Evolutionary conservation across 1,140 invertebrate species (phyloP).

Genomic region (Conus ventricosus): DNA sequence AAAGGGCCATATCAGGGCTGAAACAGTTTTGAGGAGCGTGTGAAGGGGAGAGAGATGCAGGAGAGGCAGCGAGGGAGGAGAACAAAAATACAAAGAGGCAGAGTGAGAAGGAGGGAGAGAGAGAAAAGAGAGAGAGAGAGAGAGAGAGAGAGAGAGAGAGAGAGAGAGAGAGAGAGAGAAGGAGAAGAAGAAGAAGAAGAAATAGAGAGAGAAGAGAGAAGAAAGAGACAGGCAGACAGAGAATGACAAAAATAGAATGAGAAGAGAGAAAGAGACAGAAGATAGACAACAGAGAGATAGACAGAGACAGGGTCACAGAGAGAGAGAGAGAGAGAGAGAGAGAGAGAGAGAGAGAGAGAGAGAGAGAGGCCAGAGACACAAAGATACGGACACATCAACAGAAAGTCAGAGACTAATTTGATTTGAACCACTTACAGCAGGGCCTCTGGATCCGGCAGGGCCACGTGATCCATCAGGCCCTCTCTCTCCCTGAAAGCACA

Average conservation of each 20-base stretch:
- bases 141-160: not conserved
- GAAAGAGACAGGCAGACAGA: not conserved
- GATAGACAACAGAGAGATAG: not conserved
- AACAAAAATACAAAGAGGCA: not conserved
- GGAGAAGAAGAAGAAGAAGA: not conserved
- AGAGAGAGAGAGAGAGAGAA: conserved; percentile 2
- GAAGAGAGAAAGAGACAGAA: not conserved
- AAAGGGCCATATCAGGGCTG: too few relatives aligned
- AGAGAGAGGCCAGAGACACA: not conserved
- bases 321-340: not conserved
- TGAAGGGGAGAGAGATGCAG: too few relatives aligned
- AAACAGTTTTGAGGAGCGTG: too few relatives aligned
- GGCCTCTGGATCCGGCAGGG: conserved; percentile 68
- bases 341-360: not conserved
- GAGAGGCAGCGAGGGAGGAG: too few relatives aligned
- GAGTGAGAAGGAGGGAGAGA: not conserved
- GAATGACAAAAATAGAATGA: conserved; percentile 1
- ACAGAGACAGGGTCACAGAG: too few relatives aligned
- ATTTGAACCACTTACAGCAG: conserved; percentile 69
- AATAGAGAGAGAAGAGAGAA: not conserved
- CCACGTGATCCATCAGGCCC: conserved; percentile 69
- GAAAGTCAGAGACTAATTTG: not conserved
- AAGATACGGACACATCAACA: not conserved
- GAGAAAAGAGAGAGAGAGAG: not conserved
- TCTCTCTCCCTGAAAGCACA: conserved; percentile 73